Evolutionary conservation across 2,797 vertebrate species (phyloP).

Genomic region (Spheniscus humboldti): DNA sequence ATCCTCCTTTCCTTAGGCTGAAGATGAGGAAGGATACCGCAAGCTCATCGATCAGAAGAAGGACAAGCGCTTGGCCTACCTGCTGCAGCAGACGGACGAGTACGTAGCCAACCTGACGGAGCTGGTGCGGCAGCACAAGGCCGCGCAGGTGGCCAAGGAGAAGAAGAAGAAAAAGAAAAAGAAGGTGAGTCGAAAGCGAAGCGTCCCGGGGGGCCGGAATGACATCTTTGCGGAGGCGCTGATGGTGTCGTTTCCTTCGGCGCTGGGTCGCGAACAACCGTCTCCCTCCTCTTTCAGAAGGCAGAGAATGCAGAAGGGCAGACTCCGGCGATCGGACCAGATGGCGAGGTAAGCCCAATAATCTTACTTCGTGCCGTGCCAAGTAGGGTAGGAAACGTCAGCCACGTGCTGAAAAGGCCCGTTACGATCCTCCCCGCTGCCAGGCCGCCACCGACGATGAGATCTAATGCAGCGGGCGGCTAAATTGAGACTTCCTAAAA

Average conservation of each 20-base stretch:
- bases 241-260: neutral
- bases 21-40: conserved; percentile 95
- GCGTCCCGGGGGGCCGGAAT: rapidly evolving
- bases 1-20: conserved; percentile 74
- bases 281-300: conserved; percentile 75
- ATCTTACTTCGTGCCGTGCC: neutral
- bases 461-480: neutral
- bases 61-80: conserved; percentile 94
- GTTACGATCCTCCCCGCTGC: neutral
- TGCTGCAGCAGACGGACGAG: conserved; percentile 94
- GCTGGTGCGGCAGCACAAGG: conserved; percentile 93
- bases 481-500: neutral
- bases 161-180: conserved; percentile 97
- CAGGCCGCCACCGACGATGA: no score
- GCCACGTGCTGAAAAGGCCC: neutral
- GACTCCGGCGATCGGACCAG: conserved; percentile 83
- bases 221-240: rapidly evolving
- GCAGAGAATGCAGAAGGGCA: conserved; percentile 82
- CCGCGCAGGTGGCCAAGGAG: conserved; percentile 92
- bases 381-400: neutral
- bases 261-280: rapidly evolving
- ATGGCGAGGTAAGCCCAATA: conserved; percentile 85
- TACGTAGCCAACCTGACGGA: conserved; percentile 96
- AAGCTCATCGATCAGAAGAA: conserved; percentile 98
- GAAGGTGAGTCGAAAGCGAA: conserved; percentile 69